Evolutionary conservation across 2,113 vertebrate species (phyloP), one percentile per base, ranked within the genome.

Genomic region (Brachypodius melanocephalos): DNA sequence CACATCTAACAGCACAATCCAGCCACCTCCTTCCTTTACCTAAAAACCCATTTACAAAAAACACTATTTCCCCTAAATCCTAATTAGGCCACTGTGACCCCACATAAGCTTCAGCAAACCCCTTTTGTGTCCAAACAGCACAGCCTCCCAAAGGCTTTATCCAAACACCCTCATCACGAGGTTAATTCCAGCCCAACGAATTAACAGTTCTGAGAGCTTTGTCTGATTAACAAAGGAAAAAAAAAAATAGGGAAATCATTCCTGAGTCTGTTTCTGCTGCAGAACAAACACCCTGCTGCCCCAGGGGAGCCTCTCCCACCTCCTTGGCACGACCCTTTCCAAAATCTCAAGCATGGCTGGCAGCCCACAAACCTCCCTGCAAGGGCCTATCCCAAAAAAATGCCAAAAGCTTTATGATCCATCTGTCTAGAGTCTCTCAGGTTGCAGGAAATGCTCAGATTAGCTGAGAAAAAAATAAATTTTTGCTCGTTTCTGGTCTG

Each of bases 71-170:
- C 55, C 54, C 85, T 43, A 66, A 79, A 58, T 57, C 8, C 1
- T 73, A 90, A 94, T 93, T 76, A 85, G 95, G 92, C 81, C 85
- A 26, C 82, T 19, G 67, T 83, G 94, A 94, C 95, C 96, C 94
- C 12, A 3, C 49, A 36, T 17, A 66, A 93, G 82, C 95, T 73
- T 14, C 34, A 85, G 83, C 82, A 85, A 92, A 80, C 72, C 79
- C 51, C 31, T 72, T 93, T 68, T 93, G 85, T 83, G 54, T n/a
- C 81, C 74, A 75, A 73, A 51, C 22, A 80, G 88, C 63, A 15
- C 52, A n/a, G 63, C 42, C 62, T 90, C 46, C 63, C 42, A 22
- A 83, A 79, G 1, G 62, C 71, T 91, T 93, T 92, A 90, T 66
- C 79, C 92, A 72, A 93, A 91, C 92, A 77, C 67, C 92, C 82